phyloP scores from a whole-genome alignment of 2,888 invertebrate species.

The Drosophila kuntzei region DNA sequence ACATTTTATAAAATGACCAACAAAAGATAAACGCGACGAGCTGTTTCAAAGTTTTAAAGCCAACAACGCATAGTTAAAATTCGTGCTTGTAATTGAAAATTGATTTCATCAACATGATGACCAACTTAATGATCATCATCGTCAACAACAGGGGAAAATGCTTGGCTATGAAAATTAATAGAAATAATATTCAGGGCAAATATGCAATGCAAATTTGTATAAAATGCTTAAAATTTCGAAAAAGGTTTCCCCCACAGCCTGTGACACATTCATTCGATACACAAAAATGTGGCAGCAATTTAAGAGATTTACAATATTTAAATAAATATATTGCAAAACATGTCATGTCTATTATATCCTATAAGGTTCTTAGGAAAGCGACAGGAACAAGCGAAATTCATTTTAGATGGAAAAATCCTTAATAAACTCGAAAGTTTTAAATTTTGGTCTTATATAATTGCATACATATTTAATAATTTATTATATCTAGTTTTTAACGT shows the following conservation, averaged over 20 bases:
- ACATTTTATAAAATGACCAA: conserved; percentile 71
- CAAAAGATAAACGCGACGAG: conserved; percentile 44
- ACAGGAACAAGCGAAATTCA: background rate
- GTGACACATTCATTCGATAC: conserved; percentile 13
- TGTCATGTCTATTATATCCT: background rate
- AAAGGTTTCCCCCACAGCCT: conserved; percentile 10
- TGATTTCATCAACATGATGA: conserved; percentile 55
- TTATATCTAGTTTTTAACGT: background rate
- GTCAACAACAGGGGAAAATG: conserved; percentile 8
- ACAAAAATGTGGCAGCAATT: conserved; percentile 21
- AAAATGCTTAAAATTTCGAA: conserved; percentile 25
- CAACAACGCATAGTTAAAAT: conserved; percentile 49
- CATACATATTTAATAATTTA: too few species aligned
- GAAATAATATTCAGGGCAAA: conserved; percentile 60
- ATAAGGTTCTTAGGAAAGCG: background rate
- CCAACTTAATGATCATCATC: conserved; percentile 5
- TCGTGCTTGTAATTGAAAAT: conserved; percentile 69
- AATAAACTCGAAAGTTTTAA: too few species aligned
- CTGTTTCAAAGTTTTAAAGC: conserved; percentile 34
- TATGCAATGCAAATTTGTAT: conserved; percentile 53
- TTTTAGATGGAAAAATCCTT: background rate
- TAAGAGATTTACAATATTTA: conserved; percentile 18
- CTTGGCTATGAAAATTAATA: conserved; percentile 59
- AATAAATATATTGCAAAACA: conserved; percentile 1
- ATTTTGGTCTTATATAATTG: too few species aligned